These are phyloP conservation scores for Monodelphis domestica DNA, from an alignment of 2,797 vertebrate genomes.

Conservation along the genomic window DNA sequence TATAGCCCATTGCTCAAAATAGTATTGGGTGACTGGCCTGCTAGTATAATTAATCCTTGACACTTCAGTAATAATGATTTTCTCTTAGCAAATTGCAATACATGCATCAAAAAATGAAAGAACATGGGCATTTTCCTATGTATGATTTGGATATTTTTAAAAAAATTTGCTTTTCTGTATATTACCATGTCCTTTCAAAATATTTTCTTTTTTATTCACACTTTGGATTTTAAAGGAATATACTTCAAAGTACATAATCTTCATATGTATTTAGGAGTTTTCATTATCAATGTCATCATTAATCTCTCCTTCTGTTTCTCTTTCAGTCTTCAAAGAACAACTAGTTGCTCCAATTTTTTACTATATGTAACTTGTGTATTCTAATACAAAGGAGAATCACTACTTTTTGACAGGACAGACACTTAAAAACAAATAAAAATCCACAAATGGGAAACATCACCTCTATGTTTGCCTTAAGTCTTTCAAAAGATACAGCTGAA, in stretches of 20 bases:
- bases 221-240: neutral
- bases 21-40: neutral
- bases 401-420: neutral
- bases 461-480: neutral
- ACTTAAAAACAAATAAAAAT: neutral
- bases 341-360: neutral
- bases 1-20: neutral
- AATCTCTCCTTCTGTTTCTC: neutral
- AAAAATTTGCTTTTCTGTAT: neutral
- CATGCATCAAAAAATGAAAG: neutral
- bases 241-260: neutral
- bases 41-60: neutral
- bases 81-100: neutral
- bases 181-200: neutral
- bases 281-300: neutral
- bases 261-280: neutral
- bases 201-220: neutral
- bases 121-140: neutral
- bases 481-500: neutral
- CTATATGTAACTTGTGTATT: neutral
- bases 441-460: neutral
- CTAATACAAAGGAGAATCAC: neutral
- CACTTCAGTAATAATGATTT: neutral
- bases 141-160: neutral
- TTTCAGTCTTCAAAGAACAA: neutral